Evolutionary conservation across 2,113 vertebrate species (phyloP), one percentile per base, ranked within the genome.

Genomic region (Atrichornis clamosus): DNA sequence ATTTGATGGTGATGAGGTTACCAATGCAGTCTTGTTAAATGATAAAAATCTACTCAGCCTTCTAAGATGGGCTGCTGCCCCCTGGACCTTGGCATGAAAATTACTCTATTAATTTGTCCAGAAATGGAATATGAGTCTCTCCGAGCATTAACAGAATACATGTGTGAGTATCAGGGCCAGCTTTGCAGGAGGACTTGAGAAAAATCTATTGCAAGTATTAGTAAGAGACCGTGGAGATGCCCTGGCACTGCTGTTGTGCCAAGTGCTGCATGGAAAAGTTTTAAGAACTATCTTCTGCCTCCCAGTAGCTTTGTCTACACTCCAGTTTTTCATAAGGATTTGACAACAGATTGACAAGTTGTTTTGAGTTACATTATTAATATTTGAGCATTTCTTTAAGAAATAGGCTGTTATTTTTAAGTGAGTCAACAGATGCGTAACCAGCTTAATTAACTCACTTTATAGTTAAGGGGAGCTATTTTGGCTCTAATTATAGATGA

Each of bases 1-100:
- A 67, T 87, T 93, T 93, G 69, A 79, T 84, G 73, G 86, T 85
- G 63, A 70, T 77, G 76, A 78, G 86, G 74, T 89, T 94, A 80
- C 60, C 46, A 63, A 55, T 2, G 2, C 65, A 46, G 47, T 55
- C 68, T 58, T 49, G 69, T 69, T 83, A 95, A 92, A 65, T 73
- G 74, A 65, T 79, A 75, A 86, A 96, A 95, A 63, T 76, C 26
- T 69, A 49, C n/a, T 90, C 12, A 23, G 63, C 37, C 65, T 74
- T 84, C 42, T 39, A 47, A 82, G 44, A 81, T 78, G 49, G 47
- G 63, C 59, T 91, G 39, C 55, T 92, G 65, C 70, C 49, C 79
- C 35, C 49, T 75, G 53, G 47, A 63, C 35, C 44, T 75, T 86
- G n/a, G 49, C 28, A 24, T 87, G 69, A 53, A 75, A 83, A 90